Conservation (phyloP, 2,113 vertebrate species). For the Toxotes chatareus region DNA sequence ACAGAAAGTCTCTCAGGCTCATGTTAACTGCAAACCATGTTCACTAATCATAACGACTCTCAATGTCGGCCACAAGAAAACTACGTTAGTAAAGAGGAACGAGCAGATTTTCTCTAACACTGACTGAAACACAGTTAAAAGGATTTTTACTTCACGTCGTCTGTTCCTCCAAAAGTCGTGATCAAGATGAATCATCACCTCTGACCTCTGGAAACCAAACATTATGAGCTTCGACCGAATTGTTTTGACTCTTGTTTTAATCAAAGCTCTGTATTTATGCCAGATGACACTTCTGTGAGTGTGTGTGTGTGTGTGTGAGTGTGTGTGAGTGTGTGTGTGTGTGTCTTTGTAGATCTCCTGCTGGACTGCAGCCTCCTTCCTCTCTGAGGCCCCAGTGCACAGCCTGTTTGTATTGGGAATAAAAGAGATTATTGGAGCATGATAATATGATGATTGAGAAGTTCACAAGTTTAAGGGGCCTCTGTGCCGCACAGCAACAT, state of each 20-base stretch:
- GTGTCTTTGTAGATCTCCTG: background rate
- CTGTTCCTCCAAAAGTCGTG: no score
- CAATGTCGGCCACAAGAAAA: no score
- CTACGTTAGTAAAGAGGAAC: no score
- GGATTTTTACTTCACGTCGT: no score
- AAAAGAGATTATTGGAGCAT: constrained; percentile 80
- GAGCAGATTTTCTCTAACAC: no score
- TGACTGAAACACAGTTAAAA: no score
- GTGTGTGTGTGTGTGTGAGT: background rate
- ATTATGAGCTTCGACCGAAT: background rate
- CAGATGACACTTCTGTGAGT: background rate
- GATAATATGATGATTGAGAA: constrained; percentile 64
- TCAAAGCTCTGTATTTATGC: background rate
- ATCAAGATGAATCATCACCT: no score
- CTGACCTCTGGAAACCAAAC: background rate
- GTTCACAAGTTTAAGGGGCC: constrained; percentile 44
- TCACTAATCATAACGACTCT: no score
- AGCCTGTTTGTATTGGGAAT: constrained; percentile 57
- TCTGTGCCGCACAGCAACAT: background rate
- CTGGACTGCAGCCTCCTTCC: constrained; percentile 40
- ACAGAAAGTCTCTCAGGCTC: no score
- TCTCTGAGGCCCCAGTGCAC: constrained; percentile 41
- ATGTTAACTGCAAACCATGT: no score
- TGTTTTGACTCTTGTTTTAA: no score
- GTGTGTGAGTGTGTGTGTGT: background rate